These are phyloP conservation scores for Acrossocheilus fasciatus DNA, from an alignment of 2,797 vertebrate species.

Conservation along the genomic window DNA sequence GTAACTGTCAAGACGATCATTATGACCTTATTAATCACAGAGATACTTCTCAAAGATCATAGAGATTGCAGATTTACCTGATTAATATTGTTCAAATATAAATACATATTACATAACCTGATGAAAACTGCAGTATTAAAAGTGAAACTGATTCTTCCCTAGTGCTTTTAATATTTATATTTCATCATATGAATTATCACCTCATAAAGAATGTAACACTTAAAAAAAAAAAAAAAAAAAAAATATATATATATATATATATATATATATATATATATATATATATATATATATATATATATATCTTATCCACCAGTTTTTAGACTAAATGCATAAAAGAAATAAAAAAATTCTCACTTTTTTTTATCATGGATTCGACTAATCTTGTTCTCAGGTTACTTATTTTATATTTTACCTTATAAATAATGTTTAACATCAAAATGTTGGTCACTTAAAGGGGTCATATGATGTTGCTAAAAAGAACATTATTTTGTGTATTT, in stretches of 20 bases:
- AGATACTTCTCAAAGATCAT: constrained; percentile 74
- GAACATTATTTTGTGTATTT: no score
- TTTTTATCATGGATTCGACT: not conserved
- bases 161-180: constrained; percentile 71
- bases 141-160: constrained; percentile 58
- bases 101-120: constrained; percentile 48
- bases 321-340: not conserved
- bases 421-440: not conserved
- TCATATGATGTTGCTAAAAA: no score
- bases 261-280: no score
- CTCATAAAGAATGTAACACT: constrained; percentile 18
- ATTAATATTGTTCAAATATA: constrained; percentile 57
- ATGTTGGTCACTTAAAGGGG: not conserved
- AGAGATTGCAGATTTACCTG: constrained; percentile 23
- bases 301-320: not conserved
- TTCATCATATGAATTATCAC: constrained; percentile 7
- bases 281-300: not conserved
- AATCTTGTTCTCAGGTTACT: not conserved
- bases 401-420: not conserved
- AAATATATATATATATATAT: no score
- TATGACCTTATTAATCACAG: constrained; percentile 78
- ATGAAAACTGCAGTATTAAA: constrained; percentile 53
- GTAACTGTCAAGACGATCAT: constrained; percentile 74
- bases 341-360: no score
- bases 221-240: not conserved